phyloP scores from a whole-genome alignment of 1,140 invertebrate genomes.

The Pissodes strobi region DNA sequence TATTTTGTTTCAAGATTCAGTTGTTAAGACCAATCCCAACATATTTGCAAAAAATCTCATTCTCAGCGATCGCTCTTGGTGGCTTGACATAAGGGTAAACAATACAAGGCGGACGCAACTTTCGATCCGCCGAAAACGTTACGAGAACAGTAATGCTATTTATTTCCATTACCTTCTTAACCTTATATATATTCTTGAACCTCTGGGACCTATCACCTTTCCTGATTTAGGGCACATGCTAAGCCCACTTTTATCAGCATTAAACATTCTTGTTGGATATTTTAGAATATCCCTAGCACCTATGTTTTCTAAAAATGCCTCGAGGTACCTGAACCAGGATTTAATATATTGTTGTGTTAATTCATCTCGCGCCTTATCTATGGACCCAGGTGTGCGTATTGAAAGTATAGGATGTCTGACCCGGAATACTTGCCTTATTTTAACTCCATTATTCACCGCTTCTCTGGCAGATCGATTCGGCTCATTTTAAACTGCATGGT shows the following conservation, averaged over 20 bases:
- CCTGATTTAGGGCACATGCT: neutral
- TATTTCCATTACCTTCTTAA: neutral
- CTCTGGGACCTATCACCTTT: neutral
- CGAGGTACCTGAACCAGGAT: neutral
- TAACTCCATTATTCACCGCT: no score
- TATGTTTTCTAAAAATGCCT: neutral
- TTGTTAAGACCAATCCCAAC: conserved; percentile 49
- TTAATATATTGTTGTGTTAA: no score
- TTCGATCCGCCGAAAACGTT: conserved; percentile 1
- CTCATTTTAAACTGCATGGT: no score
- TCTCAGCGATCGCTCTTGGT: conserved; percentile 36
- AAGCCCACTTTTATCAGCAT: neutral
- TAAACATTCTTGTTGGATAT: neutral
- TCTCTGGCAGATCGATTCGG: no score
- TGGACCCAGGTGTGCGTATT: no score
- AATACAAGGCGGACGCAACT: neutral
- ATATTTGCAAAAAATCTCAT: conserved; percentile 53
- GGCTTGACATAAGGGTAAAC: no score
- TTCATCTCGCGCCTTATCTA: no score
- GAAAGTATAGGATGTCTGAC: no score
- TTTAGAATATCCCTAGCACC: neutral
- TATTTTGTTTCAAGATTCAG: conserved; percentile 46
- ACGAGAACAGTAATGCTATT: neutral
- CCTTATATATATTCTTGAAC: neutral
- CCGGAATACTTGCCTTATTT: no score